Percentiles rank a stretch among this genome's conserved stretches.
Evolutionary conservation across 2,888 invertebrate genomes (phyloP).

Genomic region (Hermaeophaga mercurialis): DNA sequence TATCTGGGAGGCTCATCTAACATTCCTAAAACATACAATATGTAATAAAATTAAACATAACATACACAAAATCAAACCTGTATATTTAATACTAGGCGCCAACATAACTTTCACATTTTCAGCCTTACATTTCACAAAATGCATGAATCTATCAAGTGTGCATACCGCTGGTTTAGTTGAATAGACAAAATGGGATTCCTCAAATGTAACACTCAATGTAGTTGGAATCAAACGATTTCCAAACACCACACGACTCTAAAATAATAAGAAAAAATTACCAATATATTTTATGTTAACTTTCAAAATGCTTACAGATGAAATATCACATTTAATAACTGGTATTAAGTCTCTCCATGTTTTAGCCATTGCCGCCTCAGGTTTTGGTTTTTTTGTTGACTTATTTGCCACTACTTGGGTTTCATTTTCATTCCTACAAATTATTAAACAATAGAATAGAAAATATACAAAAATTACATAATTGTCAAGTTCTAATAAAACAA

Average conservation of each 20-base stretch:
- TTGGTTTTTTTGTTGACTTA: conserved; percentile 51
- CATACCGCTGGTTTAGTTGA: conserved; percentile 96
- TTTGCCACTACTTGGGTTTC: conserved; percentile 39
- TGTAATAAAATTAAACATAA: too few species aligned
- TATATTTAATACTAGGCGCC: conserved; percentile 95
- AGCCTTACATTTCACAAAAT: conserved; percentile 90
- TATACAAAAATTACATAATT: too few species aligned
- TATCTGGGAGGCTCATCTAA: conserved; percentile 94
- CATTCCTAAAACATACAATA: conserved; percentile 60
- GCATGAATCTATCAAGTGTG: conserved; percentile 92
- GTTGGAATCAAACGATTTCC: conserved; percentile 95
- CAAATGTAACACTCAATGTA: conserved; percentile 87
- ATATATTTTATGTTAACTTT: conserved; percentile 1
- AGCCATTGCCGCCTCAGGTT: conserved; percentile 83
- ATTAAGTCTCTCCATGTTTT: conserved; percentile 94
- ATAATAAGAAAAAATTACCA: conserved; percentile 33
- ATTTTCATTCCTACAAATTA: conserved; percentile 45
- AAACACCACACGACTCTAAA: conserved; percentile 86
- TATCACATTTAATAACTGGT: conserved; percentile 94
- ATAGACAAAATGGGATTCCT: conserved; percentile 93
- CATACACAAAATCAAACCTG: conserved; percentile 55
- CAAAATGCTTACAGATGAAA: conserved; percentile 72
- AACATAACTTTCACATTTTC: conserved; percentile 95
- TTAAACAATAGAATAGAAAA: too few species aligned
- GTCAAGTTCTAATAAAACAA: not conserved